Evolutionary conservation across 2,797 vertebrate genomes (phyloP).

Genomic region (Sebastiscus tertius): DNA sequence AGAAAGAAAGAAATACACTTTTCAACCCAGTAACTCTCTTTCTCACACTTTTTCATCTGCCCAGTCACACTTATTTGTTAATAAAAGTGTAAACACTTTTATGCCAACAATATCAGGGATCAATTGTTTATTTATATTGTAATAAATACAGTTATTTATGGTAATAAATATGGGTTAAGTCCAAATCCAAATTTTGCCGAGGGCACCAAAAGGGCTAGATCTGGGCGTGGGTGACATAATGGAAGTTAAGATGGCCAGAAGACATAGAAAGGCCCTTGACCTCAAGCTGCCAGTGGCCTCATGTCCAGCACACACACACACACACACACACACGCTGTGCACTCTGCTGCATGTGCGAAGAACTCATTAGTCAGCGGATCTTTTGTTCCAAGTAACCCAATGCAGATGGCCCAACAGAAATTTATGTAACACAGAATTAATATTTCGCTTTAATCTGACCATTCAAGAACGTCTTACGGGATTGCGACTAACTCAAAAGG

Average conservation of each 20-base stretch:
- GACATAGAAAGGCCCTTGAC: slow-evolving; percentile 22
- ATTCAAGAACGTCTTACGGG: not conserved
- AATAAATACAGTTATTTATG: too few species aligned
- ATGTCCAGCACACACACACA: not conserved
- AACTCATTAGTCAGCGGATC: slow-evolving; percentile 62
- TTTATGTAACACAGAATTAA: slow-evolving; percentile 40
- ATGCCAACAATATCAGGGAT: too few species aligned
- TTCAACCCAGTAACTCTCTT: too few species aligned
- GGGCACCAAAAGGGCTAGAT: too few species aligned
- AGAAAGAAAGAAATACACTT: too few species aligned
- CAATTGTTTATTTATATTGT: too few species aligned
- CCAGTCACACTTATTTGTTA: too few species aligned
- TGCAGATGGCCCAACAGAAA: slow-evolving; percentile 67
- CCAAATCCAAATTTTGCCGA: too few species aligned
- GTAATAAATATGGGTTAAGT: too few species aligned
- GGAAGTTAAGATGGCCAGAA: slow-evolving; percentile 7
- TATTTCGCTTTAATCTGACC: slow-evolving; percentile 19
- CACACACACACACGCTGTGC: too few species aligned
- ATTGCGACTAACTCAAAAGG: not conserved
- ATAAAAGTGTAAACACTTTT: too few species aligned
- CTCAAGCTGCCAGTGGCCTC: slow-evolving; percentile 33
- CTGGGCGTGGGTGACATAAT: not conserved
- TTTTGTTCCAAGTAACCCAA: slow-evolving; percentile 36
- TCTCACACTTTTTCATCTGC: too few species aligned
- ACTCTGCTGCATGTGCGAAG: slow-evolving; percentile 7